Percentiles rank a stretch among this genome's conserved stretches.
Evolutionary conservation across 35 echinoderm and acorn worm species (phyloP).

Genomic region (Hemicentrotus pulcherrimus): DNA sequence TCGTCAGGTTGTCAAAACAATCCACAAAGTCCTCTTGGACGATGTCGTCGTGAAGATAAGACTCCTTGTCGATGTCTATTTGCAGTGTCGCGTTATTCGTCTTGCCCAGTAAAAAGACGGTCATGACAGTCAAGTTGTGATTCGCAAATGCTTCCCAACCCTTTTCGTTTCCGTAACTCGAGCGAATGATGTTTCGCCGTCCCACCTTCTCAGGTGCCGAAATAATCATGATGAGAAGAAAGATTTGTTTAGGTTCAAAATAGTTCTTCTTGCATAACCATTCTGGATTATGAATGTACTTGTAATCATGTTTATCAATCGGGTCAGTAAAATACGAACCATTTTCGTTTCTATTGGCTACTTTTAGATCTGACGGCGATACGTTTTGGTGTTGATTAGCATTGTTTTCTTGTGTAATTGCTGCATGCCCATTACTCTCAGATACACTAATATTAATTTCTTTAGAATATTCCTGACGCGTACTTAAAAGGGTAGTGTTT

Average conservation of each 20-base stretch:
- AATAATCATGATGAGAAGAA: neutral
- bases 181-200: neutral
- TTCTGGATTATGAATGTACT: neutral
- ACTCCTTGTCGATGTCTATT: conserved; percentile 26
- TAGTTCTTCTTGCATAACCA: neutral
- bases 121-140: neutral
- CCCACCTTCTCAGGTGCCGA: neutral
- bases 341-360: too few relatives aligned
- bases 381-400: too few relatives aligned
- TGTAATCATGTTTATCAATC: neutral
- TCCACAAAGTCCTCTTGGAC: conserved; percentile 57
- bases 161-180: neutral
- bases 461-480: too few relatives aligned
- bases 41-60: conserved; percentile 46
- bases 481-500: too few relatives aligned
- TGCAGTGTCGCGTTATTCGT: conserved; percentile 20
- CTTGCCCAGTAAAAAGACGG: conserved; percentile 50
- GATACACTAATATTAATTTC: too few relatives aligned
- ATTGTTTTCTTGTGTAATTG: too few relatives aligned
- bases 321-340: neutral
- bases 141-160: neutral
- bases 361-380: too few relatives aligned
- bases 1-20: conserved; percentile 39
- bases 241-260: neutral
- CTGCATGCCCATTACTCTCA: too few relatives aligned